phyloP scores from a whole-genome alignment of 2,888 invertebrate species.

The Trissonchulus latispiculum region DNA sequence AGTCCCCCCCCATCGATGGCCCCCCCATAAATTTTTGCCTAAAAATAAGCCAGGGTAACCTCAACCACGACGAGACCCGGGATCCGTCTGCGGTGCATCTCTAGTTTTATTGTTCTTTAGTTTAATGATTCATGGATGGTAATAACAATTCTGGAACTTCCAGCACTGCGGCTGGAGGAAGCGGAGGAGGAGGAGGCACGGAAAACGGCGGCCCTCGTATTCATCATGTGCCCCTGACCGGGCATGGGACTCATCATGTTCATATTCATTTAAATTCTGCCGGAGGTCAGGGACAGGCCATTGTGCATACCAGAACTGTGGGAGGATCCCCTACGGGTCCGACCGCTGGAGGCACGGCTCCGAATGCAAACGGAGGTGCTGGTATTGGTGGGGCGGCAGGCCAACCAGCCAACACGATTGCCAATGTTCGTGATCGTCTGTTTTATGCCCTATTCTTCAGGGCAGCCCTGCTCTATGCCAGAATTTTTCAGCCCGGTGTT shows the following conservation, averaged over 20 bases:
- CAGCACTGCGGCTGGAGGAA: not conserved
- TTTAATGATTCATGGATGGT: not conserved
- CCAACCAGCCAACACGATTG: constrained; percentile 13
- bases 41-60: too few species aligned
- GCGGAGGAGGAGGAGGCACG: not conserved
- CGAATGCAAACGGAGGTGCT: too few species aligned
- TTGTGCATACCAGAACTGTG: too few species aligned
- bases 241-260: not conserved
- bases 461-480: constrained; percentile 78
- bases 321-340: not conserved
- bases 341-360: not conserved
- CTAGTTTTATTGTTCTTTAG: not conserved
- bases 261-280: not conserved
- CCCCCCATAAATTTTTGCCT: too few species aligned
- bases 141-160: not conserved
- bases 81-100: too few species aligned
- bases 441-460: constrained; percentile 91
- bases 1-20: too few species aligned
- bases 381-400: too few species aligned
- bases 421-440: constrained; percentile 72
- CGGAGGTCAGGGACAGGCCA: not conserved
- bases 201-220: not conserved
- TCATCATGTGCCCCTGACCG: not conserved
- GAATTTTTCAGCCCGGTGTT: constrained; percentile 68
- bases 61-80: too few species aligned